Evolutionary conservation across 1,140 invertebrate genomes (phyloP).

Genomic region (Drosophila pseudoananassae): DNA sequence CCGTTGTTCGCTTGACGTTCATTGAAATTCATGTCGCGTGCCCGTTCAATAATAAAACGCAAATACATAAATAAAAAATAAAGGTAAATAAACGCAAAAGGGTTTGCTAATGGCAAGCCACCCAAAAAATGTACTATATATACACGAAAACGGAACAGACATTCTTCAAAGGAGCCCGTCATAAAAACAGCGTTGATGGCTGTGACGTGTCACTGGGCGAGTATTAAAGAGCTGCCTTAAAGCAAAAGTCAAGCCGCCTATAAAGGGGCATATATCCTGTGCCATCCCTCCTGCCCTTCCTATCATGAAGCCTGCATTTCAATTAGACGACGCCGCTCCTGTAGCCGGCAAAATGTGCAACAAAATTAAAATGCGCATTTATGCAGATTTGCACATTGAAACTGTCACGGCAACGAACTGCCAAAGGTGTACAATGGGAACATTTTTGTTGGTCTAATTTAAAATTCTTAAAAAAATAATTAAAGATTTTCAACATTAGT

Average conservation of each 20-base stretch:
- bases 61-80: conserved; percentile 82
- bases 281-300: not conserved
- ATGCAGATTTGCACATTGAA: conserved; percentile 83
- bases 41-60: conserved; percentile 81
- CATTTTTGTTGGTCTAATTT: not conserved
- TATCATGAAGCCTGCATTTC: conserved; percentile 62
- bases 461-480: not conserved
- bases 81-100: conserved; percentile 82
- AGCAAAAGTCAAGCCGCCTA: conserved; percentile 57
- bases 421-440: conserved; percentile 9
- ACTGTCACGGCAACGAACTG: conserved; percentile 72
- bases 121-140: not conserved
- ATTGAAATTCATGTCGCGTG: conserved; percentile 79
- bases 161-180: conserved; percentile 32
- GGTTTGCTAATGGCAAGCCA: conserved; percentile 72
- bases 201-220: conserved; percentile 34
- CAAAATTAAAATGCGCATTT: conserved; percentile 83
- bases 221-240: conserved; percentile 65
- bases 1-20: conserved; percentile 69
- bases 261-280: conserved; percentile 9
- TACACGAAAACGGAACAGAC: conserved; percentile 4
- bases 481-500: not conserved
- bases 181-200: conserved; percentile 68
- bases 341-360: conserved; percentile 79
- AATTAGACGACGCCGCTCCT: conserved; percentile 67